phyloP scores from a whole-genome alignment of 2,797 vertebrate genomes.

The Tauraco hartlaubi region DNA sequence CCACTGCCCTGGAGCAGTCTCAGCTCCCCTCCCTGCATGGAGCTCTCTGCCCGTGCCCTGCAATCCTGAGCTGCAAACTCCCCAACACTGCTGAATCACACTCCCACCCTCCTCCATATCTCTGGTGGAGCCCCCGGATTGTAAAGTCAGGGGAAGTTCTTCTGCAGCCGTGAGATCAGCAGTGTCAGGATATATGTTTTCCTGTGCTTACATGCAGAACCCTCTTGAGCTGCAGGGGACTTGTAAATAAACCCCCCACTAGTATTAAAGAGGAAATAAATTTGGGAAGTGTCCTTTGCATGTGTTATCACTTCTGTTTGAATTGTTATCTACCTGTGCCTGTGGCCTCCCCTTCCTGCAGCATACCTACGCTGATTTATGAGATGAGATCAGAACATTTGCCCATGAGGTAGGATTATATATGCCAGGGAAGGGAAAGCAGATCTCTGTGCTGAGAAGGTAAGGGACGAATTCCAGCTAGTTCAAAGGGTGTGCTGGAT shows the following conservation, averaged over 20 bases:
- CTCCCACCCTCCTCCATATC: fast-evolving
- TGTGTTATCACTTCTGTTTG: constrained; percentile 33
- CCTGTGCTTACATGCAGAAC: constrained; percentile 29
- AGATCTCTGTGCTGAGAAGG: background rate
- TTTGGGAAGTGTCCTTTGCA: constrained; percentile 48
- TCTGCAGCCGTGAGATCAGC: background rate
- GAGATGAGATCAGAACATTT: constrained; percentile 57
- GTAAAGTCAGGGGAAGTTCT: background rate
- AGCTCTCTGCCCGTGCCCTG: background rate
- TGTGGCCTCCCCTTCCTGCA: constrained; percentile 48
- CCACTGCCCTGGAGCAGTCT: background rate
- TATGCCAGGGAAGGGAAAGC: constrained; percentile 20
- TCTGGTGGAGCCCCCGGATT: background rate
- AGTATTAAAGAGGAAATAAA: constrained; percentile 34
- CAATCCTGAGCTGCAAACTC: background rate
- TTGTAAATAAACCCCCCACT: constrained; percentile 50
- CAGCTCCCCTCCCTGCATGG: background rate
- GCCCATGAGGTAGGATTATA: constrained; percentile 58
- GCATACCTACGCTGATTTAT: constrained; percentile 29
- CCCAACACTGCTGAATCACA: background rate
- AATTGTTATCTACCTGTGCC: constrained; percentile 60
- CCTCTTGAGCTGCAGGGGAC: constrained; percentile 22
- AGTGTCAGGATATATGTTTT: constrained; percentile 32
- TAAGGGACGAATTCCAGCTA: constrained; percentile 7
- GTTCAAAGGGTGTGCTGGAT: background rate